These are phyloP conservation scores for Columbina picui DNA, from an alignment of 2,113 vertebrate species.

Conservation along the genomic window DNA sequence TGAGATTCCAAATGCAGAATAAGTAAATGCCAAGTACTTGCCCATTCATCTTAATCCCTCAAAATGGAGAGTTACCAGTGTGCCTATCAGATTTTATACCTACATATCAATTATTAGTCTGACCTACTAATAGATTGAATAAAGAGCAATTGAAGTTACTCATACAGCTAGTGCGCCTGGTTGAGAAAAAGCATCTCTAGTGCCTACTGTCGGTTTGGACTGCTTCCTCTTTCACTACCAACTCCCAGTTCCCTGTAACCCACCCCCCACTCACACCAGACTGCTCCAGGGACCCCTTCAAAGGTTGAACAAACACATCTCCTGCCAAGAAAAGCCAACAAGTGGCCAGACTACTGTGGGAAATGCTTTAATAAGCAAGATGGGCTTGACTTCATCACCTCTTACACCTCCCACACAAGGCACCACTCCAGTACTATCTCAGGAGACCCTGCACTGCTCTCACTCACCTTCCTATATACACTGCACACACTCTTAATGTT, in stretches of 20 bases:
- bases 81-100: not conserved
- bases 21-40: not conserved
- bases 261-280: rapidly evolving
- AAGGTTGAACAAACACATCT: not conserved
- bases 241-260: not conserved
- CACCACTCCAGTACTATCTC: no score
- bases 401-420: not conserved
- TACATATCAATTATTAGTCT: not conserved
- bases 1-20: not conserved
- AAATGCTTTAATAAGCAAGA: not conserved
- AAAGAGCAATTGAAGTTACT: not conserved
- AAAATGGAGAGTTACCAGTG: not conserved
- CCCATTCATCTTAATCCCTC: no score
- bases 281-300: not conserved
- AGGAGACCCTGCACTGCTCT: not conserved
- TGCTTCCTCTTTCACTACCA: not conserved
- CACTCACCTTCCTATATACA: not conserved
- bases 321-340: not conserved
- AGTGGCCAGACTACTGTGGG: not conserved
- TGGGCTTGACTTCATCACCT: not conserved
- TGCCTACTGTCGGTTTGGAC: not conserved
- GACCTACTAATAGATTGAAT: not conserved
- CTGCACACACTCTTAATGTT: not conserved
- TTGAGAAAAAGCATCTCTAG: rapidly evolving
- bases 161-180: not conserved